These are phyloP conservation scores for Plotosus lineatus DNA, from an alignment of 2,113 vertebrate genomes.

Conservation along the genomic window DNA sequence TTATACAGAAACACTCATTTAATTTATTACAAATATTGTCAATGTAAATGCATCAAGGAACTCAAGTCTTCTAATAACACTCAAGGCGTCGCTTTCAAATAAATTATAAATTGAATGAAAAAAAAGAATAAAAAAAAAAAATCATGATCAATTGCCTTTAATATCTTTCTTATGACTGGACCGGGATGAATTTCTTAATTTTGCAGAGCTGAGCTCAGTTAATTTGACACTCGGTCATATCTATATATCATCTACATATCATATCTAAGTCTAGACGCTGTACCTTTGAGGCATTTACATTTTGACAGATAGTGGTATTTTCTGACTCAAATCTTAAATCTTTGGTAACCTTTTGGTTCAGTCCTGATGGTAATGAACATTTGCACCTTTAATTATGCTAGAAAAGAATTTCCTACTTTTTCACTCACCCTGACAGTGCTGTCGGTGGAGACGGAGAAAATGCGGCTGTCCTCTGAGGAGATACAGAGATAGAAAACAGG, in stretches of 20 bases:
- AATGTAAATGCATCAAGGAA: too few relatives aligned
- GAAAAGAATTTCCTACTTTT: neutral
- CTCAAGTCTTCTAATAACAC: too few relatives aligned
- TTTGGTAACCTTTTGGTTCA: neutral
- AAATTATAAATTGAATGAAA: too few relatives aligned
- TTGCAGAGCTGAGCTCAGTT: neutral
- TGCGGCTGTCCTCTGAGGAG: slow-evolving; percentile 69
- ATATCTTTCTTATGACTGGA: neutral
- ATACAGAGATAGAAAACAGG: slow-evolving; percentile 67
- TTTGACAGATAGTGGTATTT: neutral
- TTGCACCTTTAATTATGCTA: neutral
- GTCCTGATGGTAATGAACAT: neutral
- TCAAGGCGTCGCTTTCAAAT: too few relatives aligned
- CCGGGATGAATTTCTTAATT: neutral
- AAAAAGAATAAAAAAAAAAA: too few relatives aligned
- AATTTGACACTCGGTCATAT: neutral
- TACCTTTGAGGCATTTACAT: neutral
- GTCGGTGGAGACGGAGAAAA: slow-evolving; percentile 72
- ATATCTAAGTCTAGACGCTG: too few relatives aligned
- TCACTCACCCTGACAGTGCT: slow-evolving; percentile 68
- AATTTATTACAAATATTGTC: too few relatives aligned
- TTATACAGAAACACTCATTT: too few relatives aligned
- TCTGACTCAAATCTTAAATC: neutral
- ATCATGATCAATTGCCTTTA: neutral
- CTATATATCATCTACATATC: too few relatives aligned